phyloP scores from a whole-genome alignment of 2,888 invertebrate genomes.

The Papilio elwesi region DNA sequence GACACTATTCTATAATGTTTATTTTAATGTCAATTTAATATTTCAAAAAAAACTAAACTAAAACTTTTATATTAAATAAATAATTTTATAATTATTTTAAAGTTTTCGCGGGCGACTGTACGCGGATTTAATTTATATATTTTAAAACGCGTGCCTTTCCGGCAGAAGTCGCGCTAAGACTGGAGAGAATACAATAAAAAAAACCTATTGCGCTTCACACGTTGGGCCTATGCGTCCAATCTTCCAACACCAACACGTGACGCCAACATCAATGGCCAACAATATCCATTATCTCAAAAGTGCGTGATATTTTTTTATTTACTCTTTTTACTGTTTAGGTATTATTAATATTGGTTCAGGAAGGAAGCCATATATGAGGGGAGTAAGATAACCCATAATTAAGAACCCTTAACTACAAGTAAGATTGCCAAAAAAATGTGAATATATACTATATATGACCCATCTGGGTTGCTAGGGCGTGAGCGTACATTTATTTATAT shows the following conservation, averaged over 20 bases:
- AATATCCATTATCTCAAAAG: neutral
- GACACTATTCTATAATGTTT: constrained; percentile 14
- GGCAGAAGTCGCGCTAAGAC: constrained; percentile 64
- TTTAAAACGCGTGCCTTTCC: constrained; percentile 57
- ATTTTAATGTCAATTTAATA: neutral
- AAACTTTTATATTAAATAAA: neutral
- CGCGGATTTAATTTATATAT: constrained; percentile 33
- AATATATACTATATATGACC: too few species aligned
- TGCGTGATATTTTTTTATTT: neutral
- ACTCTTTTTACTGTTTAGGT: neutral
- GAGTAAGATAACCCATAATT: too few species aligned
- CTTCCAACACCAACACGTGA: neutral
- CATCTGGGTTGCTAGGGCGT: too few species aligned
- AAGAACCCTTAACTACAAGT: too few species aligned
- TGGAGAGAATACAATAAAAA: constrained; percentile 50
- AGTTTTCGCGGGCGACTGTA: constrained; percentile 18
- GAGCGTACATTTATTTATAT: too few species aligned
- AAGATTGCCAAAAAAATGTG: too few species aligned
- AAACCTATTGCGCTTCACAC: constrained; percentile 11
- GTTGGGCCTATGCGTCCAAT: constrained; percentile 10
- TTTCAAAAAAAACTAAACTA: constrained; percentile 4
- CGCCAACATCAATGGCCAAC: constrained; percentile 7
- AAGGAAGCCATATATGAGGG: too few species aligned
- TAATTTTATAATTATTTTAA: neutral
- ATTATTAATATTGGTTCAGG: too few species aligned